Evolutionary conservation across 1,140 invertebrate species (phyloP).

Genomic region (Zaprionus nigranus): DNA sequence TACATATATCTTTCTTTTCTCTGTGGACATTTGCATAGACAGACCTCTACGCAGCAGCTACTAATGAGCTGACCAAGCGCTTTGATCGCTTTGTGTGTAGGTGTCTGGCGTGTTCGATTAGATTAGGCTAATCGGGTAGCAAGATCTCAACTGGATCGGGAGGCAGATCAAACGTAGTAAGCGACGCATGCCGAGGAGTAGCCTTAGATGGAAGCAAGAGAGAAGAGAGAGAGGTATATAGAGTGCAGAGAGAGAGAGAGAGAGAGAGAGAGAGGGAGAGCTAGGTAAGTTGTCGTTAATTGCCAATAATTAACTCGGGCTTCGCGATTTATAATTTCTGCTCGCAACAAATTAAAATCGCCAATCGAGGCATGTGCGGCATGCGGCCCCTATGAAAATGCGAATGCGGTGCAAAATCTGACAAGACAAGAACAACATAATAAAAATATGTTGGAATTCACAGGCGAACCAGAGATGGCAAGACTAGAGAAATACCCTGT

Average conservation of each 20-base stretch:
- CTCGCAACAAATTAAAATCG: constrained; percentile 81
- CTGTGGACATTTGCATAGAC: constrained; percentile 56
- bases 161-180: constrained; percentile 44
- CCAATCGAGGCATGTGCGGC: constrained; percentile 67
- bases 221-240: no score
- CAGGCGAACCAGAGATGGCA: background rate
- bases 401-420: constrained; percentile 62
- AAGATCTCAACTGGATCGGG: constrained; percentile 48
- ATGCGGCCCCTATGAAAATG: constrained; percentile 53
- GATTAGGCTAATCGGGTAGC: constrained; percentile 75
- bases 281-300: constrained; percentile 53
- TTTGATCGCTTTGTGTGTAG: constrained; percentile 50
- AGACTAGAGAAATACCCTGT: background rate
- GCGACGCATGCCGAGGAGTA: constrained; percentile 51
- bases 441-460: constrained; percentile 63
- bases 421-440: constrained; percentile 69
- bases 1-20: constrained; percentile 1
- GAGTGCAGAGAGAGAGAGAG: background rate
- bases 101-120: constrained; percentile 78
- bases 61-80: constrained; percentile 63
- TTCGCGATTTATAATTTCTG: constrained; percentile 75
- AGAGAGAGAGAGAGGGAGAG: constrained; percentile 19
- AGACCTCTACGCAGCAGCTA: constrained; percentile 66
- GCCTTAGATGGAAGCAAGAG: background rate
- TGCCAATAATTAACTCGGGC: constrained; percentile 72